These are phyloP conservation scores for Ctenoplectra terminalis DNA, from an alignment of 1,140 invertebrate species.

Conservation along the genomic window DNA sequence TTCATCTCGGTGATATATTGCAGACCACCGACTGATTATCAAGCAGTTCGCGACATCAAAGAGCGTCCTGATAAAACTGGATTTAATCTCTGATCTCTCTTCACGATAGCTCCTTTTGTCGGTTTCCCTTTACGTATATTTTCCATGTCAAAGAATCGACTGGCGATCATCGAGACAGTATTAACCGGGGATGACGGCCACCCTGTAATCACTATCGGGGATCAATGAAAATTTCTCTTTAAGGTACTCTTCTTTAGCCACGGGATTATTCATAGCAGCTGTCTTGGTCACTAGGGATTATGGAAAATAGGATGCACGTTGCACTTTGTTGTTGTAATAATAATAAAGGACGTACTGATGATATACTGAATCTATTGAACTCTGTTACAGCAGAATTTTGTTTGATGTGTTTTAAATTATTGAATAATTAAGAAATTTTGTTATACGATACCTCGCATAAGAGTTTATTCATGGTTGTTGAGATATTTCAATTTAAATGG, in stretches of 20 bases:
- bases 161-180: conserved; percentile 37
- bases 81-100: conserved; percentile 49
- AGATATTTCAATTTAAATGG: too few relatives aligned
- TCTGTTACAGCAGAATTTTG: too few relatives aligned
- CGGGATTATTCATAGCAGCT: background rate
- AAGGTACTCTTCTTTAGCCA: background rate
- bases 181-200: conserved; percentile 6
- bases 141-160: conserved; percentile 47
- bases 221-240: conserved; percentile 27
- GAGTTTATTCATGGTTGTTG: too few relatives aligned
- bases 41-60: conserved; percentile 56
- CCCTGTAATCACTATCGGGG: conserved; percentile 21
- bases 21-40: conserved; percentile 40
- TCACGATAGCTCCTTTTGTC: conserved; percentile 18
- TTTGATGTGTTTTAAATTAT: too few relatives aligned
- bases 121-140: conserved; percentile 29
- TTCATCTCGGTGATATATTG: conserved; percentile 56
- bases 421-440: too few relatives aligned
- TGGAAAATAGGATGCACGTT: too few relatives aligned
- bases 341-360: too few relatives aligned
- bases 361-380: too few relatives aligned
- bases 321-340: background rate
- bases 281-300: background rate
- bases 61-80: conserved; percentile 44
- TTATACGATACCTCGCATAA: too few relatives aligned